Evolutionary conservation across 1,140 invertebrate genomes (phyloP).

Genomic region (Panagrolaimus sp.): DNA sequence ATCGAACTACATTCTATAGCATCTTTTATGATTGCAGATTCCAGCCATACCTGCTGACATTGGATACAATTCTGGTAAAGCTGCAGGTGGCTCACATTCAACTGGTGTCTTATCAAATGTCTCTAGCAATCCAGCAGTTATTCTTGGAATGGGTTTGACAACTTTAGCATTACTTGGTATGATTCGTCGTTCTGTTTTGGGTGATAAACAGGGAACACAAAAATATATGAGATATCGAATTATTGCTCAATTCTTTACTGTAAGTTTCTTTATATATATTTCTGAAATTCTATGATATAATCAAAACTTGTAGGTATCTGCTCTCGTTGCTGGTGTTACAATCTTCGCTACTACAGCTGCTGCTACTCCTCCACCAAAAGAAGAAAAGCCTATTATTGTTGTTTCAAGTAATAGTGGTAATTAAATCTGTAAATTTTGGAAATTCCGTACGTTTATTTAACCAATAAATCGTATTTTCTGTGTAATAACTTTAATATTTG

Average conservation of each 20-base stretch:
- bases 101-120: conserved; percentile 14
- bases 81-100: neutral
- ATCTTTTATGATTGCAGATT: conserved; percentile 34
- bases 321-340: conserved; percentile 42
- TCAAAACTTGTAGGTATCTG: too few relatives aligned
- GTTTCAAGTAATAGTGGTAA: too few relatives aligned
- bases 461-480: too few relatives aligned
- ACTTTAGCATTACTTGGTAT: conserved; percentile 40
- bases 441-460: too few relatives aligned
- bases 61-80: conserved; percentile 32
- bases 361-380: too few relatives aligned
- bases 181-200: conserved; percentile 34
- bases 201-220: conserved; percentile 41
- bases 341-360: too few relatives aligned
- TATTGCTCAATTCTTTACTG: conserved; percentile 50
- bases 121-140: conserved; percentile 34
- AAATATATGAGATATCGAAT: conserved; percentile 48
- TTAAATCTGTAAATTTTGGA: too few relatives aligned
- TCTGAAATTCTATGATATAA: too few relatives aligned
- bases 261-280: too few relatives aligned
- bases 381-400: too few relatives aligned
- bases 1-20: too few relatives aligned
- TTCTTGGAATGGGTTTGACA: conserved; percentile 46
- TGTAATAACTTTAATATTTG: too few relatives aligned
- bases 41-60: conserved; percentile 44